Evolutionary conservation across 2,888 invertebrate genomes (phyloP).

Genomic region (Mechanitis mazaeus): DNA sequence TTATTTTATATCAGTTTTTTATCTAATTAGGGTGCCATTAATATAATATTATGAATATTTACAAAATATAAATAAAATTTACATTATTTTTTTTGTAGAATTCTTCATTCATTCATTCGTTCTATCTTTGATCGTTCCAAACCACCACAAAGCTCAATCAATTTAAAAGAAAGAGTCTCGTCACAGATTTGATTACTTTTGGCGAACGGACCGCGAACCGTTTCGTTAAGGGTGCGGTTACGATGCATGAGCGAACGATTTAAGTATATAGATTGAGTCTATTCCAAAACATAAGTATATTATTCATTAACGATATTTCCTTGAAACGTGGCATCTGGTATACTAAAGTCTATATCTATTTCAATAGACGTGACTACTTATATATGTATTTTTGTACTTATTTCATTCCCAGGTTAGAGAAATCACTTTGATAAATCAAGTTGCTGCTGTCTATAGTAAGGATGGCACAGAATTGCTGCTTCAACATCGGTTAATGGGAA

Average conservation of each 20-base stretch:
- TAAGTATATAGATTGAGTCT: not conserved
- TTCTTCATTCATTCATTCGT: not conserved
- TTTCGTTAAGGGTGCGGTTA: constrained; percentile 30
- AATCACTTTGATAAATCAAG: not conserved
- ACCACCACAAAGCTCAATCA: constrained; percentile 55
- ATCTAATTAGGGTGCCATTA: too few species aligned
- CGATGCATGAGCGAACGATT: not conserved
- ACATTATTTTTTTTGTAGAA: not conserved
- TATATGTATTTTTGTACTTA: too few species aligned
- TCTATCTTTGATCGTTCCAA: constrained; percentile 18
- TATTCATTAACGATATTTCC: too few species aligned
- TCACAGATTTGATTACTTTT: constrained; percentile 72
- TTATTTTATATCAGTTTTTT: too few species aligned
- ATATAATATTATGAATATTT: too few species aligned
- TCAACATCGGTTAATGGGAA: constrained; percentile 6
- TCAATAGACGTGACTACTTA: too few species aligned
- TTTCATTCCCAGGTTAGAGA: constrained; percentile 7
- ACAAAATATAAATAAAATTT: too few species aligned
- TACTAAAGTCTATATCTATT: too few species aligned
- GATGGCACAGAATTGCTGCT: constrained; percentile 2
- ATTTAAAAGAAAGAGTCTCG: constrained; percentile 60
- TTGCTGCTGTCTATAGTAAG: constrained; percentile 7
- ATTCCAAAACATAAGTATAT: too few species aligned
- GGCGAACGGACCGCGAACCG: constrained; percentile 37
- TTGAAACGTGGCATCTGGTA: too few species aligned